Evolutionary conservation across 2,113 vertebrate species (phyloP).

Genomic region (Scomber colias): DNA sequence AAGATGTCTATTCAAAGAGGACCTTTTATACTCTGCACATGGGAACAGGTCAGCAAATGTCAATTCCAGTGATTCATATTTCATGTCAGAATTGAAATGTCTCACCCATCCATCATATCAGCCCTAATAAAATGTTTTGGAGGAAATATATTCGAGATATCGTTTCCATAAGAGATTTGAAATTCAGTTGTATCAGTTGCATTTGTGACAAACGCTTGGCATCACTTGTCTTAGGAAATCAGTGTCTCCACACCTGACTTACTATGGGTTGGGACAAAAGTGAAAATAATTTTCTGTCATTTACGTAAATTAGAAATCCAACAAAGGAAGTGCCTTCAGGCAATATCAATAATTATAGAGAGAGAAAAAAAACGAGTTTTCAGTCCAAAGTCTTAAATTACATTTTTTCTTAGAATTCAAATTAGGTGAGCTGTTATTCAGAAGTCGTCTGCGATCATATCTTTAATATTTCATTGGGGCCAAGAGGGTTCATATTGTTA

Average conservation of each 20-base stretch:
- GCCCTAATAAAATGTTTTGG: slow-evolving; percentile 27
- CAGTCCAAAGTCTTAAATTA: slow-evolving; percentile 72
- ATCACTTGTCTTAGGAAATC: slow-evolving; percentile 70
- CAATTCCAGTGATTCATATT: slow-evolving; percentile 73
- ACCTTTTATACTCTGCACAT: slow-evolving; percentile 77
- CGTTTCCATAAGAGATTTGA: not conserved
- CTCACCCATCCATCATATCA: slow-evolving; percentile 70
- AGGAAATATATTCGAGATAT: slow-evolving; percentile 22
- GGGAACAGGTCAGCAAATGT: slow-evolving; percentile 82
- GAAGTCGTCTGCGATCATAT: slow-evolving; percentile 67
- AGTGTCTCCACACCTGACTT: slow-evolving; percentile 73
- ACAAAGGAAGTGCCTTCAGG: slow-evolving; percentile 74
- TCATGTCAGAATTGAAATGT: slow-evolving; percentile 75
- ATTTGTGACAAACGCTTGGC: slow-evolving; percentile 51
- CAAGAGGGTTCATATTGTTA: slow-evolving; percentile 69
- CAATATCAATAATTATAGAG: slow-evolving; percentile 75
- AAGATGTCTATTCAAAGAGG: slow-evolving; percentile 72
- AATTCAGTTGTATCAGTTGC: slow-evolving; percentile 11
- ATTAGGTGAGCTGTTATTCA: slow-evolving; percentile 74
- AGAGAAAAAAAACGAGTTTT: slow-evolving; percentile 48
- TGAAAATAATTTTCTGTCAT: slow-evolving; percentile 69
- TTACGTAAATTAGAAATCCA: slow-evolving; percentile 79
- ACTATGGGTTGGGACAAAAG: slow-evolving; percentile 54
- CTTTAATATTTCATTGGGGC: slow-evolving; percentile 71
- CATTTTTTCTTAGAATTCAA: slow-evolving; percentile 76